Base-by-base conservation (phyloP, 2,888 invertebrate species). In the Phlogophora meticulosa region DNA sequence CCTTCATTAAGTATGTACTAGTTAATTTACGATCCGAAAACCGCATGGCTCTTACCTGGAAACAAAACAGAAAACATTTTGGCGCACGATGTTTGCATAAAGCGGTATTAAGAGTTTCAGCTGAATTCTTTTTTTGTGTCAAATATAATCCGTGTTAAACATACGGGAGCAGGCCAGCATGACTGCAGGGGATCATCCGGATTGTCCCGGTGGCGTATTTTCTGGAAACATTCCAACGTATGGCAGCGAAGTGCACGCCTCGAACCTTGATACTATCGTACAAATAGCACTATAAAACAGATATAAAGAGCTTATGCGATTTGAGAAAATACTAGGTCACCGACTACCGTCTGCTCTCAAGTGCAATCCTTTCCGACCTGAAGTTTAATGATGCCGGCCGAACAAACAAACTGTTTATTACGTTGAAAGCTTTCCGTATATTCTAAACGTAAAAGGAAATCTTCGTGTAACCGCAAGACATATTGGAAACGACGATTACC, bases 221-320 rank as follows among this genome's bases (percentile, higher is more conserved):
- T 71, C 81, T 87, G 86, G 86, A 83, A 77, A 51, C 40, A 59
- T 73, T 87, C 87, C 88, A 87, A 83, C 68, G 53, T 59, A 57
- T 45, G 56, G 51, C 52, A 36, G 53, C 51, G 34, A 55, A 68
- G 45, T 56, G 62, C 71, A 42, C 45, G 51, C 43, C 17, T 24
- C 43, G 32, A 72, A 59, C 55, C 52, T 65, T 57, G 63, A 57
- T 78, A 63, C 45, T 69, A 76, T 63, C 64, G 43, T 32, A 59
- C 38, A 67, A 73, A 76, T 62, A 62, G 22, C 32, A 38, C 17
- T 57, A 49, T 32, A 20, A 64, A 48, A 63, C 71, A 32, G n/a
- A 49, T 40, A 51, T 48, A 34, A 20, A 56, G 11, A 56, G 45
- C 20, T 70, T 53, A 62, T 20, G 17, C 63, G 36, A 42, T 46